Evolutionary conservation across 2,797 vertebrate genomes (phyloP).

Genomic region (Coendou prehensilis): DNA sequence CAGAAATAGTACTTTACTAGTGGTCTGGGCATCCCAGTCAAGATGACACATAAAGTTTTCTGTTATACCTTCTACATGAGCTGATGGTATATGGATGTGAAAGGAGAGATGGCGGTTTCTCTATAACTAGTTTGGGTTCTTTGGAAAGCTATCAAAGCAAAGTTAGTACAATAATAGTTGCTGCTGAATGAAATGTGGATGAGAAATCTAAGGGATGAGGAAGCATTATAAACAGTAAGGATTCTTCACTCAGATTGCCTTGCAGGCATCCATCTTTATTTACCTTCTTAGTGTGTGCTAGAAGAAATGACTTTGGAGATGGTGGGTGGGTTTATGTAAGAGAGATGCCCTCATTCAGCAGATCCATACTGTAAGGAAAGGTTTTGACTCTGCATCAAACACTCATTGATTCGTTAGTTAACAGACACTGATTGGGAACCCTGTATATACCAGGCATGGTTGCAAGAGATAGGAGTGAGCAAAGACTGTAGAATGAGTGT

Average conservation of each 20-base stretch:
- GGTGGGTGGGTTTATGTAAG: not conserved
- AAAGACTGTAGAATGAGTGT: not conserved
- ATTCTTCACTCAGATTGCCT: not conserved
- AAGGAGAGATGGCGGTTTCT: not conserved
- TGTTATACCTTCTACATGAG: not conserved
- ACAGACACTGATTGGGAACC: not conserved
- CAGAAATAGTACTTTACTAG: not conserved
- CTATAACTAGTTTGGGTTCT: not conserved
- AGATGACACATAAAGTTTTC: not conserved
- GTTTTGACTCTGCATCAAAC: not conserved
- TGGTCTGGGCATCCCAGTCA: not conserved
- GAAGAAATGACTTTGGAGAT: not conserved
- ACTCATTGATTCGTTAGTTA: not conserved
- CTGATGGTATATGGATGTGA: not conserved
- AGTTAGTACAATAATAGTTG: not conserved
- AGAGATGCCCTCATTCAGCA: not conserved
- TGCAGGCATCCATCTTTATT: not conserved
- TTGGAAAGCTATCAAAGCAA: not conserved
- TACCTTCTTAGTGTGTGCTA: not conserved
- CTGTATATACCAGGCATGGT: not conserved
- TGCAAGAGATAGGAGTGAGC: not conserved
- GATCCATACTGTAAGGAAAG: not conserved
- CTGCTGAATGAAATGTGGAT: not conserved
- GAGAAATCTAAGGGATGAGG: not conserved
- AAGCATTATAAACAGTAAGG: not conserved